Base-by-base conservation (phyloP, 1,140 invertebrate genomes). In the Hylaeus anthracinus region DNA sequence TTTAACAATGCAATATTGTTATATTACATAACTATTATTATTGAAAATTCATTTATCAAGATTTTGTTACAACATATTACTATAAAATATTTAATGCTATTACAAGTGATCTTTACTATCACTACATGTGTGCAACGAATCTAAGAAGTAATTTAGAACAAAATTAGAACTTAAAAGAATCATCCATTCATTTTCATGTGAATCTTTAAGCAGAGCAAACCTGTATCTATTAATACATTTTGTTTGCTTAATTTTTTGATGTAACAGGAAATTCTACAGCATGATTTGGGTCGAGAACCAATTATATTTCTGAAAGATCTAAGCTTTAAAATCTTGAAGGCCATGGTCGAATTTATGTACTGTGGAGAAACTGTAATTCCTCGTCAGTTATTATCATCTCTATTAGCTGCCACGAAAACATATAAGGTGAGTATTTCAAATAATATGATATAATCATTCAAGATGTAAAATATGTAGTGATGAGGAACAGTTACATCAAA, bases 271-370 rank as follows among this genome's bases (percentile, higher is more conserved):
- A 95, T 95, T 91, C 88, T 95, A 67, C 92, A 94, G 77, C 92
- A 94, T 87, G 94, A 95, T 90, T 91, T 94, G 72, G 94, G 93
- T 65, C 92, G 93, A 80, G 94, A 95, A 88, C 94, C 94, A 80
- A 88, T 94, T 81, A 94, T 95, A 89, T 91, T 95, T 83, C 91
- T 95, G 10, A 94, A 93, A 89, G 94, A 95, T 85, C 89, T 95
- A 91, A 92, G 94, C 88, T 95, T 95, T 90, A 92, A 93, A 83
- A 94, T 95, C 80, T 90, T 95, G 51, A 94, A 94, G 89, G 93
- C 94, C 69, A 92, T 95, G 86, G 93, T 95, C 71, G 94, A 95
- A 87, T 95, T 95, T 83, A 95, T 95, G 94, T 95, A 95, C 77
- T 94, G 94, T 77, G 95, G 94, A 37, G 94, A 95, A 90, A 94